Evolutionary conservation across 2,113 vertebrate species (phyloP).

Genomic region (Diphyllodes magnificus): DNA sequence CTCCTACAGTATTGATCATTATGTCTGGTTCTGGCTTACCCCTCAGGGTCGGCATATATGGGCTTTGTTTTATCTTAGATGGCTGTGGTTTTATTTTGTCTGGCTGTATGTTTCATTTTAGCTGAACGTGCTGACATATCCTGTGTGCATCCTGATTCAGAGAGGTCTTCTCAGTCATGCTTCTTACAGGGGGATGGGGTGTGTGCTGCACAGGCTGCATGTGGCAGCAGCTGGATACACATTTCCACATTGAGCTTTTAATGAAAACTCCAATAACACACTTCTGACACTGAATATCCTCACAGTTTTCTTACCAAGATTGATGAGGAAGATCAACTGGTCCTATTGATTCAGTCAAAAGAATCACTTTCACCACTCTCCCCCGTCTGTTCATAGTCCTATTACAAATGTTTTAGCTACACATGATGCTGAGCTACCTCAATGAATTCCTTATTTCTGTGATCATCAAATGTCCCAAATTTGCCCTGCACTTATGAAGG

Average conservation of each 20-base stretch:
- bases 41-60: not conserved
- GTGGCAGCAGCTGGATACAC: not conserved
- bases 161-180: not conserved
- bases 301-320: not conserved
- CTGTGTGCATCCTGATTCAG: not conserved
- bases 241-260: not conserved
- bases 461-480: not conserved
- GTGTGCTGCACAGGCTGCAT: not conserved
- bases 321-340: not conserved
- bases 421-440: not conserved
- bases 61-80: conserved; percentile 29
- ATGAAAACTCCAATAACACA: not conserved
- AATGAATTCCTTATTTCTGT: not conserved
- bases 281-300: not conserved
- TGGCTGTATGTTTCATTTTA: not conserved
- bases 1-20: conserved; percentile 45
- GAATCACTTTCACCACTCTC: not conserved
- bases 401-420: not conserved
- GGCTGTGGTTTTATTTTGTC: not conserved
- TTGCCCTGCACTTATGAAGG: not conserved
- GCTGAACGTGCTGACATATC: not conserved
- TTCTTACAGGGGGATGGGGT: not conserved
- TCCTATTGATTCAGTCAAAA: conserved; percentile 1
- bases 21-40: not conserved
- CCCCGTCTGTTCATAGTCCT: not conserved